phyloP scores from a whole-genome alignment of 2,113 vertebrate species.

The Pavo muticus region DNA sequence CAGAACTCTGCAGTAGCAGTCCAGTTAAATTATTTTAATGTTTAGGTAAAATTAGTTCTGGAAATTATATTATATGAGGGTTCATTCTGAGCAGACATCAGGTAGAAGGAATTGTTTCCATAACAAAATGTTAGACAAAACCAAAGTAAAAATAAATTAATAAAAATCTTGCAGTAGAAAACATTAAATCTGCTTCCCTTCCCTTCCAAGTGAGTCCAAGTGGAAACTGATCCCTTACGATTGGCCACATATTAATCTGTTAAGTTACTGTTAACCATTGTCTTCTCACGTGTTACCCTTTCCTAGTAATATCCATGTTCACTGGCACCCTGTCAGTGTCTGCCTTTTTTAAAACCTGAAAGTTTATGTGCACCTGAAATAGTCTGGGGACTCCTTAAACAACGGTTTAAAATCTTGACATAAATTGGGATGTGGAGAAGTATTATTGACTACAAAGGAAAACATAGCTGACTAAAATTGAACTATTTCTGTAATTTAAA shows the following conservation, averaged over 20 bases:
- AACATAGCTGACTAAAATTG: background rate
- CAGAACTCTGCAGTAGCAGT: background rate
- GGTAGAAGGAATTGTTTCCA: background rate
- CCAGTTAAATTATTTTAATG: background rate
- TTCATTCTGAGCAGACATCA: background rate
- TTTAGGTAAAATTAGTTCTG: background rate
- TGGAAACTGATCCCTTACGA: background rate
- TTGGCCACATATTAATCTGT: background rate
- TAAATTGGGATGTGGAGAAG: background rate
- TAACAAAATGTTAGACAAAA: background rate
- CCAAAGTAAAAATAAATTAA: background rate
- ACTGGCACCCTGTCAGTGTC: background rate
- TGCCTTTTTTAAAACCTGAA: background rate
- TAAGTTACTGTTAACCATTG: background rate
- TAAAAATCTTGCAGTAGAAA: background rate
- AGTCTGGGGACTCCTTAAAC: background rate
- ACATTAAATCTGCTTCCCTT: background rate
- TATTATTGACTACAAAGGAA: background rate
- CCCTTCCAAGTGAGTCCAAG: background rate
- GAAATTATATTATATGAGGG: background rate
- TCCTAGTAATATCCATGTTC: background rate
- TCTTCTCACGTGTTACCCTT: background rate
- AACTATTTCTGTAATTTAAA: constrained; percentile 3
- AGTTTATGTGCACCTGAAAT: accelerated
- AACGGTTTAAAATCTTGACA: background rate